phyloP scores from a whole-genome alignment of 53 echinoderm and acorn worm genomes.

The Zoroaster sp. region DNA sequence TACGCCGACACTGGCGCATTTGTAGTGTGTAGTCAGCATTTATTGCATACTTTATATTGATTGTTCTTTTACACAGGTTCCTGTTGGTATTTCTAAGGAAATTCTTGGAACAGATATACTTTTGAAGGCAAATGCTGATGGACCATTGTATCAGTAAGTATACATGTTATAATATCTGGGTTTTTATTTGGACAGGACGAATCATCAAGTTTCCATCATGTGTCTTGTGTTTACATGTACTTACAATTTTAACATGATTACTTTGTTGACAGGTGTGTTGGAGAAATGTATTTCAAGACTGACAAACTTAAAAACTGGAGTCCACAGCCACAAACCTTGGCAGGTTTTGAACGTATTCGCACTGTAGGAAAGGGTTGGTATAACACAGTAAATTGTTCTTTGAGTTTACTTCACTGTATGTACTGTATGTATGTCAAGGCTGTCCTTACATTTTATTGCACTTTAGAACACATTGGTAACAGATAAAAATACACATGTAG shows the following conservation, averaged over 20 bases:
- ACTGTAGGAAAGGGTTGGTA: slow-evolving; percentile 95
- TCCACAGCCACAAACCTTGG: slow-evolving; percentile 90
- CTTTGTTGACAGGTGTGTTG: slow-evolving; percentile 62
- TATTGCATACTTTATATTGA: no score
- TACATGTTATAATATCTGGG: no score
- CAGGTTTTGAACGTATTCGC: slow-evolving; percentile 97
- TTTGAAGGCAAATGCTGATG: not conserved
- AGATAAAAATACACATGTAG: no score
- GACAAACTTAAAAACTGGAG: slow-evolving; percentile 96
- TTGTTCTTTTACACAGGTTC: slow-evolving; percentile 32
- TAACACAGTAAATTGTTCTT: no score
- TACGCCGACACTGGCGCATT: no score
- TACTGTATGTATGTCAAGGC: no score
- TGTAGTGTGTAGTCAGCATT: no score
- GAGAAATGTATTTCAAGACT: slow-evolving; percentile 89
- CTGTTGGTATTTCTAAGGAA: slow-evolving; percentile 50
- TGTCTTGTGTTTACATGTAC: not conserved
- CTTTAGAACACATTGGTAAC: no score
- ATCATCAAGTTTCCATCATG: no score
- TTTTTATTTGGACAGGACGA: no score
- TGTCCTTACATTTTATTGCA: no score
- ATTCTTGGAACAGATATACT: slow-evolving; percentile 39
- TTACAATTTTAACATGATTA: not conserved
- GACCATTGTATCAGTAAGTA: slow-evolving; percentile 16
- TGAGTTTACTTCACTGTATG: no score